Evolutionary conservation across 2,113 vertebrate species (phyloP).

Genomic region (Syrrhaptes paradoxus): DNA sequence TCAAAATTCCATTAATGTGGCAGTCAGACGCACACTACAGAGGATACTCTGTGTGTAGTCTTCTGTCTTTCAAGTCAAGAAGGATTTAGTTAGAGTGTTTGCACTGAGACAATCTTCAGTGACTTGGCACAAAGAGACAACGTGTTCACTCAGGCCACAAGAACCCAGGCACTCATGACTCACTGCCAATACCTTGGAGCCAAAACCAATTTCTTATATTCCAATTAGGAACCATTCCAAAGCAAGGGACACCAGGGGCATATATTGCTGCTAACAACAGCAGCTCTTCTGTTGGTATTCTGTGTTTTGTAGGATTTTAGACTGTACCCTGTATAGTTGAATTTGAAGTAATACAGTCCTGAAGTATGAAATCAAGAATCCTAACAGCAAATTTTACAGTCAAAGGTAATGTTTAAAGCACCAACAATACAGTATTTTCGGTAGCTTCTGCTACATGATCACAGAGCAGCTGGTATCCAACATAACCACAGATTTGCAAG

Average conservation of each 20-base stretch:
- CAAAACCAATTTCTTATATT: background rate
- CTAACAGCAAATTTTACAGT: background rate
- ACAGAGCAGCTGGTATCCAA: background rate
- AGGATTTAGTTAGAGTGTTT: background rate
- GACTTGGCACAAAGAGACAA: background rate
- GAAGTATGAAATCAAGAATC: background rate
- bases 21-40: background rate
- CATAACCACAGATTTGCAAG: background rate
- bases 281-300: background rate
- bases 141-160: background rate
- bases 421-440: background rate
- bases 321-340: background rate
- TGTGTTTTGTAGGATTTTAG: background rate
- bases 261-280: background rate
- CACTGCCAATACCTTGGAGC: background rate
- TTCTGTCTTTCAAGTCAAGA: background rate
- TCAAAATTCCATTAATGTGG: background rate
- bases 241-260: background rate
- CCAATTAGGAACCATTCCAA: background rate
- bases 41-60: background rate
- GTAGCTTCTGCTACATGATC: background rate
- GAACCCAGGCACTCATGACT: background rate
- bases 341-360: background rate
- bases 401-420: background rate
- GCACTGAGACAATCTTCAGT: background rate